Conservation (phyloP, 1,140 invertebrate species). For the Lucilia cuprina region DNA sequence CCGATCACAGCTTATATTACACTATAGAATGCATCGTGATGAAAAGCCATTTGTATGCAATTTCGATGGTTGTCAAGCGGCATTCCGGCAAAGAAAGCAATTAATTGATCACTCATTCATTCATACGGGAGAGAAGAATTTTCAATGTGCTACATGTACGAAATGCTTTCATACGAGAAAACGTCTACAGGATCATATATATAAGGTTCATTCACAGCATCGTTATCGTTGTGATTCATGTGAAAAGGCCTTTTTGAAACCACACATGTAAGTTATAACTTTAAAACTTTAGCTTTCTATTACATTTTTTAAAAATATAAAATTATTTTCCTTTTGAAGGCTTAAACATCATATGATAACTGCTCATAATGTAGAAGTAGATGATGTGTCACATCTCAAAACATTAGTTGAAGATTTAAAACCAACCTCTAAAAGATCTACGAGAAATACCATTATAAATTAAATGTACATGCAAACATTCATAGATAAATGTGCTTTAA, state of each 20-base stretch:
- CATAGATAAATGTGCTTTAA: too few species aligned
- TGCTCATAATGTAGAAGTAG: not conserved
- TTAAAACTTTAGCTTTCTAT: not conserved
- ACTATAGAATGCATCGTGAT: slow-evolving; percentile 32
- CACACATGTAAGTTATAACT: not conserved
- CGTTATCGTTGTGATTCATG: slow-evolving; percentile 19
- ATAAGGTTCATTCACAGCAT: slow-evolving; percentile 13
- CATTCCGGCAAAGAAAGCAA: slow-evolving; percentile 15
- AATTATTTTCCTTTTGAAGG: not conserved
- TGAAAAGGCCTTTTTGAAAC: slow-evolving; percentile 19
- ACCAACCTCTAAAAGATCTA: not conserved
- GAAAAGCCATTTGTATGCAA: slow-evolving; percentile 23
- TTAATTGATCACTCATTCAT: slow-evolving; percentile 21
- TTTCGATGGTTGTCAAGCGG: not conserved
- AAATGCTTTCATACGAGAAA: slow-evolving; percentile 15
- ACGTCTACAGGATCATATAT: slow-evolving; percentile 26
- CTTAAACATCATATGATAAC: slow-evolving; percentile 18
- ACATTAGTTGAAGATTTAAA: not conserved
- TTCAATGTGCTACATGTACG: not conserved
- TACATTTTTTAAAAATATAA: not conserved
- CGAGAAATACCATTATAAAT: not conserved
- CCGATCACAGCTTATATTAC: slow-evolving; percentile 8
- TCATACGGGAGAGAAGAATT: slow-evolving; percentile 6
- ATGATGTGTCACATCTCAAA: slow-evolving; percentile 20
- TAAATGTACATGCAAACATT: too few species aligned